phyloP scores from a whole-genome alignment of 1,140 invertebrate genomes.

The Rhyacophila brunnea region DNA sequence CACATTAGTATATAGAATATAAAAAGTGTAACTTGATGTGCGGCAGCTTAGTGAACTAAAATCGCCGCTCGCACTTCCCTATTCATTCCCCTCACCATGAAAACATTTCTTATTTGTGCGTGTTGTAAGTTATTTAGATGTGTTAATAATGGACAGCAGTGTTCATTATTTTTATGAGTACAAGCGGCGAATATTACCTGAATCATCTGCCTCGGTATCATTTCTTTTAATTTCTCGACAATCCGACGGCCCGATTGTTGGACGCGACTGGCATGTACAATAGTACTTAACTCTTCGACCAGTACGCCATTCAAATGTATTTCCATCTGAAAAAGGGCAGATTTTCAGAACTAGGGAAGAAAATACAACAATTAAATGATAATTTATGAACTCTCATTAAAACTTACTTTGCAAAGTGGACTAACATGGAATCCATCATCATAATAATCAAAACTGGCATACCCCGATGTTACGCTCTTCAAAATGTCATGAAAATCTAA shows the following conservation, averaged over 20 bases:
- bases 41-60: too few relatives aligned
- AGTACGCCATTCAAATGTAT: slow-evolving; percentile 77
- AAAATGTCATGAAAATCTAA: slow-evolving; percentile 93
- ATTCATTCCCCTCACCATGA: too few relatives aligned
- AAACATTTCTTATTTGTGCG: too few relatives aligned
- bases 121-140: too few relatives aligned
- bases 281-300: slow-evolving; percentile 85
- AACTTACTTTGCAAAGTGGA: slow-evolving; percentile 68
- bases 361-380: neutral
- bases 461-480: slow-evolving; percentile 88
- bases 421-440: slow-evolving; percentile 79
- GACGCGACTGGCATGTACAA: slow-evolving; percentile 75
- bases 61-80: too few relatives aligned
- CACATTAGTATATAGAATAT: too few relatives aligned
- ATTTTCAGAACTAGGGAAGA: neutral
- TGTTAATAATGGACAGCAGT: too few relatives aligned
- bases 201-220: slow-evolving; percentile 86
- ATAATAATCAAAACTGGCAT: slow-evolving; percentile 98
- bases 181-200: slow-evolving; percentile 44
- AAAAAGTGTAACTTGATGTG: too few relatives aligned
- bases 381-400: too few relatives aligned
- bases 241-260: slow-evolving; percentile 67
- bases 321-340: slow-evolving; percentile 61
- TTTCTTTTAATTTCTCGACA: slow-evolving; percentile 77
- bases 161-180: too few relatives aligned